Conservation (phyloP, 2,113 vertebrate genomes). For the Clarias gariepinus region DNA sequence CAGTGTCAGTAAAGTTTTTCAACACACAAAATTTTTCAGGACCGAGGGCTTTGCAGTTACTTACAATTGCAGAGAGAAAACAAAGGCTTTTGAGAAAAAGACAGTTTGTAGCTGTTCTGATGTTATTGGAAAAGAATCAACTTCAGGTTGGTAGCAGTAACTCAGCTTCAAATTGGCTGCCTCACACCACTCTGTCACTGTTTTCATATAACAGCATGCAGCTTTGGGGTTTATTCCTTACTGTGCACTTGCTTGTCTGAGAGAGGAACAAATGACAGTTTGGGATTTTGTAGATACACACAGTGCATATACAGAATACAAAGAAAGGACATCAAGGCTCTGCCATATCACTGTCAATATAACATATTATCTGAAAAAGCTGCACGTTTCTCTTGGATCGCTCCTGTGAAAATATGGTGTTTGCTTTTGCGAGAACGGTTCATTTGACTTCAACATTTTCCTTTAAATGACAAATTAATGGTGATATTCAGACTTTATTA, state of each 20-base stretch:
- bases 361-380: slow-evolving; percentile 61
- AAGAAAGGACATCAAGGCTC: slow-evolving; percentile 68
- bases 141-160: not conserved
- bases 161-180: not conserved
- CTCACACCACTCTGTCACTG: not conserved
- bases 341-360: slow-evolving; percentile 60
- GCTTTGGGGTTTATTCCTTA: slow-evolving; percentile 11
- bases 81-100: not conserved
- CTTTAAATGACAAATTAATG: slow-evolving; percentile 57
- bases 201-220: not conserved
- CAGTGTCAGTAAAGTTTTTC: not conserved
- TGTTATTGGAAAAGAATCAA: not conserved
- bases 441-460: slow-evolving; percentile 47
- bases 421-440: slow-evolving; percentile 61
- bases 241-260: not conserved
- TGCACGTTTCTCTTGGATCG: slow-evolving; percentile 55
- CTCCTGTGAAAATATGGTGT: slow-evolving; percentile 60
- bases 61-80: not conserved
- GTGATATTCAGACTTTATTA: slow-evolving; percentile 58
- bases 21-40: not conserved
- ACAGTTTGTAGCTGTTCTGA: not conserved
- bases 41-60: not conserved
- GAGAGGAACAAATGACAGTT: slow-evolving; percentile 42
- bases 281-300: slow-evolving; percentile 53
- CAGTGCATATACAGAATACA: slow-evolving; percentile 58